Base-by-base conservation (phyloP, 1,140 invertebrate genomes). In the Rhagoletis zephyria region DNA sequence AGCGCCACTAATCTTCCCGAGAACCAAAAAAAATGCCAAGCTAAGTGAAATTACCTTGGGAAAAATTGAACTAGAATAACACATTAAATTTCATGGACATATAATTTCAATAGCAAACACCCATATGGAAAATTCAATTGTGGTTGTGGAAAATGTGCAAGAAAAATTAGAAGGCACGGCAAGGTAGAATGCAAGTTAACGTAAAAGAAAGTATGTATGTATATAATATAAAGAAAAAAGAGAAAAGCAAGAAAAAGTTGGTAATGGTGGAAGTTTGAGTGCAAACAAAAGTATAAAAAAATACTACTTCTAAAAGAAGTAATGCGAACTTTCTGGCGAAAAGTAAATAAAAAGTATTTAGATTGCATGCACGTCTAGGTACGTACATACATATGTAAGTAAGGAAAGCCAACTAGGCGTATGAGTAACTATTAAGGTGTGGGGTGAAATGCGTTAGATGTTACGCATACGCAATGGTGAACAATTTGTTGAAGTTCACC, bases 71-170 rank as follows among this genome's bases (percentile, higher is more conserved):
- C 40, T 42, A 16, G 67, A 74, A 74, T 74, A 42, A 12, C 67
- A 74, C 67, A 74, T 74, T 4, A 74, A 48, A 74, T 74, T 74
- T 74, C 67, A 74, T 74, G 42, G 67, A 40, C 42, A 74, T 74
- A 74, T 74, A 74, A 74, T 74, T 74, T 74, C 67, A 4, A 48
- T 74, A 74, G 42, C 42, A 42, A 16, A 74, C 67, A 74, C 14
- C 12, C 14, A 48, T 74, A 74, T 74, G 67, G 16, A 45, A 67
- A 4, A 74, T 3, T 6, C 67, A 45, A 0, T 48, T 48, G 40
- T 74, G 40, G 67, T 74, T 1, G 12, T n/a, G 67, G 67, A n/a
- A 12, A 45, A 5, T 45, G 42, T 74, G 67, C 65, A 9, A 45
- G 14, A 45, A 74, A 48, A 48, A 56, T 56, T 7, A 56, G 51